These are phyloP conservation scores for Plebejus melissa DNA, from an alignment of 2,888 invertebrate species.

Conservation along the genomic window DNA sequence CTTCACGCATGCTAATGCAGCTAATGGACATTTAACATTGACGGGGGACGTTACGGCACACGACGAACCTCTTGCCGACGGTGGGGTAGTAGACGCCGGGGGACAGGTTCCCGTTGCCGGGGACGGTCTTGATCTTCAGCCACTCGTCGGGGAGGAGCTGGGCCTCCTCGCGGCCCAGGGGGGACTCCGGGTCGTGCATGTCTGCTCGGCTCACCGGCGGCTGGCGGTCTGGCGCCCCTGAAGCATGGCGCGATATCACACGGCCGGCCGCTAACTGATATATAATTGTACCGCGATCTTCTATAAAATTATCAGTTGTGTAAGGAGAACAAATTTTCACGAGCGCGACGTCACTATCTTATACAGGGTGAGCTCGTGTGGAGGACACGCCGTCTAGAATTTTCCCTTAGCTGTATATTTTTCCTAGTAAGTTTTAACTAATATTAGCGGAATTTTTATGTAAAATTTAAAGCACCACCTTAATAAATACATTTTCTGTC, in stretches of 20 bases:
- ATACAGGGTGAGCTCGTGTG: slow-evolving; percentile 52
- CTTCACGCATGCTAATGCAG: slow-evolving; percentile 68
- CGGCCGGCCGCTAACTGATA: slow-evolving; percentile 71
- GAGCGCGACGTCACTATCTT: slow-evolving; percentile 54
- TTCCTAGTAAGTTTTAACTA: background rate
- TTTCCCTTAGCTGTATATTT: background rate
- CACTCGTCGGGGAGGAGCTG: slow-evolving; percentile 73
- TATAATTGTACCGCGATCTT: slow-evolving; percentile 74
- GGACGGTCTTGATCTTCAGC: slow-evolving; percentile 69
- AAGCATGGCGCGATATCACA: slow-evolving; percentile 75
- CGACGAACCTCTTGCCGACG: slow-evolving; percentile 74
- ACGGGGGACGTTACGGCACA: slow-evolving; percentile 55
- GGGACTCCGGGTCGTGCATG: slow-evolving; percentile 75
- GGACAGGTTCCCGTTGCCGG: slow-evolving; percentile 69
- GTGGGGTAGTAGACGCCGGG: slow-evolving; percentile 75
- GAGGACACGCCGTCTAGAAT: background rate
- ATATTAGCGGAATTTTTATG: background rate
- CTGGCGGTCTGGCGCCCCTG: slow-evolving; percentile 63
- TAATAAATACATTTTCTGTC: no score
- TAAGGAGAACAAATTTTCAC: slow-evolving; percentile 69
- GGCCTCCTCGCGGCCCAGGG: slow-evolving; percentile 68
- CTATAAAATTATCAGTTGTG: slow-evolving; percentile 73
- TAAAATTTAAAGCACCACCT: no score
- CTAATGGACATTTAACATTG: slow-evolving; percentile 55
- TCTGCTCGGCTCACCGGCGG: slow-evolving; percentile 52